Percentiles rank a stretch among this genome's conserved stretches.
Conservation (phyloP, 1,140 invertebrate species). For the Procambarus virginalis region DNA sequence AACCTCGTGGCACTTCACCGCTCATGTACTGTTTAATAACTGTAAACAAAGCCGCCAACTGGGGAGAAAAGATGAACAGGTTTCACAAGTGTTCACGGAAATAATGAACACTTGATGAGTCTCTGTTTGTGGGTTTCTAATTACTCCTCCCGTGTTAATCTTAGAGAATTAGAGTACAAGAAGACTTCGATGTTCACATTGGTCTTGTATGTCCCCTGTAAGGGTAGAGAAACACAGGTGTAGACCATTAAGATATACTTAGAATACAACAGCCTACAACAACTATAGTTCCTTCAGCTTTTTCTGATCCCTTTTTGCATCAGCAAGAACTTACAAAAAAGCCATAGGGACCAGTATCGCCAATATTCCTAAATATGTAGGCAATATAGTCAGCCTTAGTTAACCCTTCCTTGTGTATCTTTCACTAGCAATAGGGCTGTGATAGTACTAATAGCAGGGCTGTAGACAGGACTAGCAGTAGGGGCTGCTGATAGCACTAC, state of each 20-base stretch:
- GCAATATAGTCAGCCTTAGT: background rate
- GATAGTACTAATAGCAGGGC: too few species aligned
- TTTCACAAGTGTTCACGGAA: too few species aligned
- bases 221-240: slow-evolving; percentile 1
- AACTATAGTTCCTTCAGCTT: background rate
- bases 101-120: too few species aligned
- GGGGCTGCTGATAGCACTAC: too few species aligned
- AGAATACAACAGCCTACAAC: background rate
- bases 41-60: too few species aligned
- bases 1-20: too few species aligned
- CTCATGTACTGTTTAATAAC: too few species aligned
- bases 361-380: background rate
- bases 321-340: background rate
- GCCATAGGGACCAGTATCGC: background rate
- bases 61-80: too few species aligned
- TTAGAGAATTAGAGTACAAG: slow-evolving; percentile 12
- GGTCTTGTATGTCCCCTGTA: background rate
- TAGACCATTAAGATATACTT: background rate
- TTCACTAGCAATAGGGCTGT: too few species aligned
- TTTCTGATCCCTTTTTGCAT: background rate
- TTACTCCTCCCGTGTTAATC: background rate
- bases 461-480: too few species aligned
- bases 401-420: background rate
- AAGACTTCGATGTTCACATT: background rate
- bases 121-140: background rate